phyloP scores from a whole-genome alignment of 2,113 vertebrate genomes.

The Puffinus mauretanicus region DNA sequence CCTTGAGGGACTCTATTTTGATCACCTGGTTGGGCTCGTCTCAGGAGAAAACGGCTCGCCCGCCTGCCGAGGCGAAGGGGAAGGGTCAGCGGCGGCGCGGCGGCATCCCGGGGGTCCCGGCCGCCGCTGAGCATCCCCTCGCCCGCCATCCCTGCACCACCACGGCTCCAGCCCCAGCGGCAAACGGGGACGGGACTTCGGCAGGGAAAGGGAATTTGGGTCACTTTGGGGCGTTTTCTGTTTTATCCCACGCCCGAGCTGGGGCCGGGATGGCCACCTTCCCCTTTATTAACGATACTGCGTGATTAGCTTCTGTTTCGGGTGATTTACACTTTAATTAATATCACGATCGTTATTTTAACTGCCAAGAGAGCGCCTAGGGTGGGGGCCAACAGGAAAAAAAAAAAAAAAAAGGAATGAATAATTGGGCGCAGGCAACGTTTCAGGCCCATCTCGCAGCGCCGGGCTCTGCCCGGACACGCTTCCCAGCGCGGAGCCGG shows the following conservation, averaged over 20 bases:
- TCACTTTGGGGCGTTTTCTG: not conserved
- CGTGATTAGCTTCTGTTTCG: accelerated
- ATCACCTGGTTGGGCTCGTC: conserved; percentile 71
- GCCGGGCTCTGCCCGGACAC: not conserved
- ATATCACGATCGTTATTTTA: accelerated
- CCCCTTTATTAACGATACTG: accelerated
- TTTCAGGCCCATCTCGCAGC: not conserved
- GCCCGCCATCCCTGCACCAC: not conserved
- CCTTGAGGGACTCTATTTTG: conserved; percentile 99
- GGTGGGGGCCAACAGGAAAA: not conserved
- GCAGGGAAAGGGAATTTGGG: not conserved
- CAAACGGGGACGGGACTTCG: accelerated
- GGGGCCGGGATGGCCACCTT: accelerated
- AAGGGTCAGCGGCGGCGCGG: accelerated
- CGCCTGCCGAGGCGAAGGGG: conserved; percentile 6
- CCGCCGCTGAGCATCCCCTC: accelerated
- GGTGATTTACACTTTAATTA: not conserved
- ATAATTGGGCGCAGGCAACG: not conserved
- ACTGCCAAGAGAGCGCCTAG: not conserved
- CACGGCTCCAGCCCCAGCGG: not conserved
- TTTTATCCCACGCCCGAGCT: not conserved
- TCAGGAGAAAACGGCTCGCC: conserved; percentile 71
- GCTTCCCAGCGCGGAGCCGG: not conserved
- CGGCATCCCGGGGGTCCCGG: not conserved
- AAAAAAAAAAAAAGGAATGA: not conserved